phyloP scores from a whole-genome alignment of 2,113 vertebrate genomes.

The Campylomormyrus numenius region DNA sequence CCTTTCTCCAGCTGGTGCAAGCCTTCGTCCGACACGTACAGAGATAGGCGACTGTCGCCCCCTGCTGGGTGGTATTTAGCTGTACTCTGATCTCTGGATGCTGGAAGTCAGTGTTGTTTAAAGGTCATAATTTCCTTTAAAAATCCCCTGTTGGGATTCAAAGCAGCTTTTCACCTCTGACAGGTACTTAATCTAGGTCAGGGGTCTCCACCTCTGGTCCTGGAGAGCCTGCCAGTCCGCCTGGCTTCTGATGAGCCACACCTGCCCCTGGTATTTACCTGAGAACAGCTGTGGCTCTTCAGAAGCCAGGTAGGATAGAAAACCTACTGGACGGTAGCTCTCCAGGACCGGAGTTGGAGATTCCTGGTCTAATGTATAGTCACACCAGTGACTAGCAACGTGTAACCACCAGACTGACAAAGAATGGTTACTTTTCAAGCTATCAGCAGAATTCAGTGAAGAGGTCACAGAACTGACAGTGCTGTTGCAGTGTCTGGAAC shows the following conservation, averaged over 20 bases:
- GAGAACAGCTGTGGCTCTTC: background rate
- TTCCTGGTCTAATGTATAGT: background rate
- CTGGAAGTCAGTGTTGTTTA: background rate
- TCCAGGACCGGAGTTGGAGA: background rate
- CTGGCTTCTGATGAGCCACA: background rate
- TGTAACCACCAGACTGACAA: background rate
- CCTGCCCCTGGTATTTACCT: background rate
- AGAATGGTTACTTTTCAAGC: background rate
- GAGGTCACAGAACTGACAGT: background rate
- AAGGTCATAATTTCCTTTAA: background rate
- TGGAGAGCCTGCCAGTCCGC: background rate
- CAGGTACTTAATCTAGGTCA: background rate
- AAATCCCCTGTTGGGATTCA: background rate
- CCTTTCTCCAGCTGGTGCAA: conserved; percentile 88
- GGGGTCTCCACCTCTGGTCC: background rate
- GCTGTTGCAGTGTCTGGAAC: background rate
- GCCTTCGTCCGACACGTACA: conserved; percentile 87
- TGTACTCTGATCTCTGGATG: background rate
- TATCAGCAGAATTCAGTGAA: conserved; percentile 5
- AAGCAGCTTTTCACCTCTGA: background rate
- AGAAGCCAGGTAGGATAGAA: too few species aligned
- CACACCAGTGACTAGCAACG: background rate
- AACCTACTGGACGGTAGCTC: background rate
- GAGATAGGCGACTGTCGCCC: conserved; percentile 59
- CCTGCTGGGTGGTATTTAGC: background rate